phyloP scores from a whole-genome alignment of 2,113 vertebrate species.

The Ailuropoda melanoleuca region DNA sequence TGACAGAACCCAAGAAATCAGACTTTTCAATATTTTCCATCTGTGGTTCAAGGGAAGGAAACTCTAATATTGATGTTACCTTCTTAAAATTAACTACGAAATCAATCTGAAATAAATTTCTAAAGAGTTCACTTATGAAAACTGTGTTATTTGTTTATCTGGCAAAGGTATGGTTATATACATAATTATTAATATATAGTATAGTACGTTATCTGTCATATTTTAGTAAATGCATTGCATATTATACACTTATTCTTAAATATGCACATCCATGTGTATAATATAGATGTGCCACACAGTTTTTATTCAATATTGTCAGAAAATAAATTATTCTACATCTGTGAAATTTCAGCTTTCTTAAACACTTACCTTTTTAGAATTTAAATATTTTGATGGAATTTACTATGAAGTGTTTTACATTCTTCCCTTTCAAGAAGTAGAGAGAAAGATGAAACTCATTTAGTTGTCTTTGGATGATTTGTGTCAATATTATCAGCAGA shows the following conservation, averaged over 20 bases:
- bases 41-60: background rate
- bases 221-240: constrained; percentile 1
- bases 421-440: background rate
- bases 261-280: background rate
- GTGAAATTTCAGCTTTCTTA: constrained; percentile 1
- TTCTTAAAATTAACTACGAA: constrained; percentile 50
- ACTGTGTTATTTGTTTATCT: background rate
- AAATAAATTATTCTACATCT: background rate
- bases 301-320: background rate
- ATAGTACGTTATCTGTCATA: background rate
- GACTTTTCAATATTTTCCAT: background rate
- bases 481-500: background rate
- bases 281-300: background rate
- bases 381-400: constrained; percentile 19
- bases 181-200: background rate
- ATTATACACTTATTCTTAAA: background rate
- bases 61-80: background rate
- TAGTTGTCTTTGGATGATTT: background rate
- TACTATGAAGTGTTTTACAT: background rate
- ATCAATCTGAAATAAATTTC: constrained; percentile 49
- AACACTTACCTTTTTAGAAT: background rate
- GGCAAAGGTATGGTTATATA: background rate
- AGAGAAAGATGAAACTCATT: background rate
- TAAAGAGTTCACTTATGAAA: background rate
- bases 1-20: background rate